These are phyloP conservation scores for Heliothis virescens DNA, from an alignment of 1,140 invertebrate species.

Conservation along the genomic window DNA sequence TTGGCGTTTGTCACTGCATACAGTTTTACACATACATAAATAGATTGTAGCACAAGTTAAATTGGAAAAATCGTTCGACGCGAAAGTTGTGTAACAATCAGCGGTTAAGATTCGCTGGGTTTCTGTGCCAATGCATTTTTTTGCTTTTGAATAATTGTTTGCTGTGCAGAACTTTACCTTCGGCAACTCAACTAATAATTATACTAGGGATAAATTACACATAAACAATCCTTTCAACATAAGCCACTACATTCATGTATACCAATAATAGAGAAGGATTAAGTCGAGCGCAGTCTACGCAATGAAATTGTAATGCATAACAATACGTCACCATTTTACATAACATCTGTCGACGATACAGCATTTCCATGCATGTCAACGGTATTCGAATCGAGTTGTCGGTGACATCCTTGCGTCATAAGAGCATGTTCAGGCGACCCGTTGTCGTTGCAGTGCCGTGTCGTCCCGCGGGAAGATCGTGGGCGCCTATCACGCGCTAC, in stretches of 20 bases:
- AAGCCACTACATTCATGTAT: background rate
- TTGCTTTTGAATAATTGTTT: too few relatives aligned
- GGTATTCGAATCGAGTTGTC: constrained; percentile 41
- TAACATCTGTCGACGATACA: constrained; percentile 36
- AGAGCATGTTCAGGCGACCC: constrained; percentile 30
- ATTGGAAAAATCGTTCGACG: constrained; percentile 24
- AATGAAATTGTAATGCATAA: constrained; percentile 30
- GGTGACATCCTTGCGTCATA: constrained; percentile 29
- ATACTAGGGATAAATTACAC: too few relatives aligned
- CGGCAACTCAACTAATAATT: too few relatives aligned
- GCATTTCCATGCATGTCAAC: constrained; percentile 37
- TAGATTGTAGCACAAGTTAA: constrained; percentile 20
- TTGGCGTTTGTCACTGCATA: constrained; percentile 51
- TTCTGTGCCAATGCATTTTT: background rate
- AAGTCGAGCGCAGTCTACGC: background rate
- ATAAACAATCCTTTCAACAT: background rate
- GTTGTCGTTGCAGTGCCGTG: constrained; percentile 7
- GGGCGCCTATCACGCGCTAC: constrained; percentile 19
- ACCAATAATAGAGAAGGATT: background rate
- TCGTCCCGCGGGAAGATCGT: constrained; percentile 9
- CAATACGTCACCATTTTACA: constrained; percentile 19
- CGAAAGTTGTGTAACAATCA: constrained; percentile 6
- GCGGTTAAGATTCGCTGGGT: background rate
- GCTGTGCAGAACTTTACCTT: too few relatives aligned
- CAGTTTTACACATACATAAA: constrained; percentile 34